Conservation (phyloP, 2,888 invertebrate species). For the Leucophenga montana region DNA sequence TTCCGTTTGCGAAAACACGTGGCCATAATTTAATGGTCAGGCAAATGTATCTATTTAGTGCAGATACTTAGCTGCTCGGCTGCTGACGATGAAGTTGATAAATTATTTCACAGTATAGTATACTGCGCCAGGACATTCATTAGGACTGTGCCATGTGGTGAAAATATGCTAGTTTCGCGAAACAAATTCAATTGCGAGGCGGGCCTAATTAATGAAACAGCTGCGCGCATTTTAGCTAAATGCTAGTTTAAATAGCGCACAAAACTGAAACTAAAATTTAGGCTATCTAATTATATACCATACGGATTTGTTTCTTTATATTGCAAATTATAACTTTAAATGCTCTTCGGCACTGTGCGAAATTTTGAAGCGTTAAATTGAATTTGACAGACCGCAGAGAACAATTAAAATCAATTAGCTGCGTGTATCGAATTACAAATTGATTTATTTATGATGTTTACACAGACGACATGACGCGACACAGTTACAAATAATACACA, state of each 20-base stretch:
- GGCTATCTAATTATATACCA: no score
- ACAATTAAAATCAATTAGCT: conserved; percentile 56
- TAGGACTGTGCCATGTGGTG: no score
- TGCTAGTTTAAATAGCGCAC: no score
- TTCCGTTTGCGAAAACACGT: neutral
- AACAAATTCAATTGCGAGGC: neutral
- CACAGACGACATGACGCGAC: conserved; percentile 9
- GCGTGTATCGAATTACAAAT: conserved; percentile 53
- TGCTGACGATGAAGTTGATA: conserved; percentile 10
- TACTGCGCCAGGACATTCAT: neutral
- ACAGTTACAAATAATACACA: neutral
- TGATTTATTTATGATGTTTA: conserved; percentile 49
- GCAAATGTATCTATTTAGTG: neutral
- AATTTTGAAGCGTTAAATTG: conserved; percentile 39
- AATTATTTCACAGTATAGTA: conserved; percentile 6
- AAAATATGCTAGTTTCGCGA: no score
- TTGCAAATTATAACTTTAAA: no score
- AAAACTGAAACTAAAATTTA: no score
- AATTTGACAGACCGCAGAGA: conserved; percentile 45
- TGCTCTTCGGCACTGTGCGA: neutral
- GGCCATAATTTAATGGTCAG: neutral
- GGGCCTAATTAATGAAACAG: conserved; percentile 11
- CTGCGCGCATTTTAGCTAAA: no score
- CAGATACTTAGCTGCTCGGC: neutral
- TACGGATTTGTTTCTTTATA: no score